These are phyloP conservation scores for Orthosia gracilis DNA, from an alignment of 2,888 invertebrate species.

Conservation along the genomic window DNA sequence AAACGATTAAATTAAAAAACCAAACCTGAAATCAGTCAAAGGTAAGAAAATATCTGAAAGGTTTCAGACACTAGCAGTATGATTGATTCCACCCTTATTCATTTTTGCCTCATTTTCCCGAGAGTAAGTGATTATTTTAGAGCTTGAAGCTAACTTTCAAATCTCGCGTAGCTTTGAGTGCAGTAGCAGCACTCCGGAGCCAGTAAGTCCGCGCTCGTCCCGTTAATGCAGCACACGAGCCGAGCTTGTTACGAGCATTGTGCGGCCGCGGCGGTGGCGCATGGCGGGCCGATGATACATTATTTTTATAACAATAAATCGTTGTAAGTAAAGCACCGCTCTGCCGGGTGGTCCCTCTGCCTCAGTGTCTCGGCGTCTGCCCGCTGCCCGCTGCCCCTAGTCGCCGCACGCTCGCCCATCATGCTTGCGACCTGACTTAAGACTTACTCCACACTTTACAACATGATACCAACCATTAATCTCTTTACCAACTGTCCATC, in stretches of 20 bases:
- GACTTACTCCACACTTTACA: constrained; percentile 61
- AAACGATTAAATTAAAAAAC: too few relatives aligned
- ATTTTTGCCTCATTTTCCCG: background rate
- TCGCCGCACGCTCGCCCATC: constrained; percentile 71
- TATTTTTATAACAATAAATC: constrained; percentile 91
- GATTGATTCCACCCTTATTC: background rate
- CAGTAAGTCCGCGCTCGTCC: constrained; percentile 73
- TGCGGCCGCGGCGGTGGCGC: constrained; percentile 72
- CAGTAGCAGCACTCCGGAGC: constrained; percentile 47
- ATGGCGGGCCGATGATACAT: constrained; percentile 87
- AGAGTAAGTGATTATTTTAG: background rate
- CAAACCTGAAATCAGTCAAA: too few relatives aligned
- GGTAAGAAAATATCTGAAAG: too few relatives aligned
- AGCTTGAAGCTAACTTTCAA: background rate
- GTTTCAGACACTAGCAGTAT: background rate
- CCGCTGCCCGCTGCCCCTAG: constrained; percentile 62
- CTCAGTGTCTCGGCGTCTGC: constrained; percentile 83
- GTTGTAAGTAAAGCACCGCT: constrained; percentile 89
- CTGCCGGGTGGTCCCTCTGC: constrained; percentile 81
- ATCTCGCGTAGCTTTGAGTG: constrained; percentile 60
- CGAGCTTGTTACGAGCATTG: constrained; percentile 89
- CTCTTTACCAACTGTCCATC: constrained; percentile 56
- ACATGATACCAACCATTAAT: constrained; percentile 59
- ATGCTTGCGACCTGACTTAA: constrained; percentile 66
- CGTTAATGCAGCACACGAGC: constrained; percentile 83